These are phyloP conservation scores for Garrulus glandarius DNA, from an alignment of 2,797 vertebrate genomes.

Conservation along the genomic window DNA sequence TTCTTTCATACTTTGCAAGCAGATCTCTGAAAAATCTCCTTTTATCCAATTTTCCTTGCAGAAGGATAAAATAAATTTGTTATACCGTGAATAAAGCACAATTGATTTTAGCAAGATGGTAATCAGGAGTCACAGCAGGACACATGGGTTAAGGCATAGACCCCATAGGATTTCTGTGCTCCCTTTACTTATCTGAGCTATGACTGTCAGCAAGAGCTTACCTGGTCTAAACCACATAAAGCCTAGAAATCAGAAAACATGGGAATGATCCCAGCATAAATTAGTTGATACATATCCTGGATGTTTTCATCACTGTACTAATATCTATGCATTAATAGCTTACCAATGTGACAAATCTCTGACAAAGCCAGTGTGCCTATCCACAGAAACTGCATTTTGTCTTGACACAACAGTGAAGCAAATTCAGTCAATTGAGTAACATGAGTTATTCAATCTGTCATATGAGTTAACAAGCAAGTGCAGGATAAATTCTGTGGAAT, in stretches of 20 bases:
- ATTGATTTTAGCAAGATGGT: neutral
- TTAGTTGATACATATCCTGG: neutral
- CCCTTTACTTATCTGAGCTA: neutral
- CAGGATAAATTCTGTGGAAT: neutral
- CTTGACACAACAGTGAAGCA: neutral
- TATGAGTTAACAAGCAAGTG: neutral
- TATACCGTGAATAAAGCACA: neutral
- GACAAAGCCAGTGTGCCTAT: neutral
- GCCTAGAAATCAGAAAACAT: neutral
- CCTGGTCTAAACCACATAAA: neutral
- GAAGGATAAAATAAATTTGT: neutral
- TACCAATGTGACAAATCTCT: neutral
- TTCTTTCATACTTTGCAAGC: neutral
- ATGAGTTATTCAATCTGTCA: neutral
- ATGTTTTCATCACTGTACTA: neutral
- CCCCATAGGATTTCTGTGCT: neutral
- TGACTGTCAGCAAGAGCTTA: neutral
- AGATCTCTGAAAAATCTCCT: rapidly evolving
- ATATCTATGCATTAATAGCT: neutral
- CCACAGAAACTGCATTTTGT: neutral
- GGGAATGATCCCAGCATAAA: neutral
- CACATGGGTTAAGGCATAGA: neutral
- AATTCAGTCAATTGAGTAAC: neutral
- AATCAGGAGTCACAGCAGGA: neutral
- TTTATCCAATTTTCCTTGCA: neutral